Evolutionary conservation across 2,797 vertebrate genomes (phyloP), one percentile per base, ranked within the genome.

Genomic region (Lagocephalus sceleratus): DNA sequence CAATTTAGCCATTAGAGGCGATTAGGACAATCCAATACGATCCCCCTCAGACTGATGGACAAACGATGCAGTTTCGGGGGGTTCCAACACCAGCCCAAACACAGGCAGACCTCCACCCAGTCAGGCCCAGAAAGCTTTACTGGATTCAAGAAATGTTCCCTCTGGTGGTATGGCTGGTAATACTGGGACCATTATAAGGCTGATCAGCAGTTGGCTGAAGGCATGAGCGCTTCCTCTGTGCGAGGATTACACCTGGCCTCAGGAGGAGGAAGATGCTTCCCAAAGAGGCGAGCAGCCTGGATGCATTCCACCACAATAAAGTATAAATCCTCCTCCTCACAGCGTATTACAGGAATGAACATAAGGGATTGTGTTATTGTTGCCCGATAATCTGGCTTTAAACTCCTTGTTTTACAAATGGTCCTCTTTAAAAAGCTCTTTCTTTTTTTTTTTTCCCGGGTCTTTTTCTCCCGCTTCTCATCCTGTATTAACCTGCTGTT

Each of bases 391-490:
- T 93, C 92, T 92, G 91, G 84, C 66, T 92, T 92, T 94, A 92
- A 94, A 93, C 86, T 91, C 87, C 91, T 92, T 93, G 92, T 91
- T 89, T 90, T 90, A 92, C 92, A 93, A 90, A 91, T 86, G 81
- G 81, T 61, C 68, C 81, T 87, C 77, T 84, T 86, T 83, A 87
- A 88, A 90, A 89, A 84, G 79, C 84, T 73, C 67, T 82, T 73
- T 79, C 69, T 82, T 79, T 75, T 76, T 68, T 62, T 72, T 75
- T 76, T 68, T 60, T 73, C n/a, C n/a, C 19, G 26, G 17, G 14
- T 69, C 65, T 66, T 63, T 69, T 68, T 61, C 39, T 41, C 32
- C 62, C 8, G 22, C 52, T 45, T 52, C 78, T 83, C 59, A 83
- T 87, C 85, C 76, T 73, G 80, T 63, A 79, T 86, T 85, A 83